Conservation (phyloP, 2,888 invertebrate genomes). For the Hipparchia semele region DNA sequence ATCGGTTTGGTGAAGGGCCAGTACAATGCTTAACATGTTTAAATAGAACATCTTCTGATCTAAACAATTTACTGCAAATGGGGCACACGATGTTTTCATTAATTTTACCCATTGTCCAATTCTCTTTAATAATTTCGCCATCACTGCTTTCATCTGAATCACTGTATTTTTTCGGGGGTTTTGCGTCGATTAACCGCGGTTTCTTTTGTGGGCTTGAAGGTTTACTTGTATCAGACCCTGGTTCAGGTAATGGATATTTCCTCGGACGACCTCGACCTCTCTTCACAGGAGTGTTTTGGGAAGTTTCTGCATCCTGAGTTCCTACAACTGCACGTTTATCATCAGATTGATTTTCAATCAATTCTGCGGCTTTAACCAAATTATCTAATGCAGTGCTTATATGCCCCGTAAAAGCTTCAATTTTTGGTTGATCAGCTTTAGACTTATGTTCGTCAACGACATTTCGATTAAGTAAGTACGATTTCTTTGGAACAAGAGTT, state of each 20-base stretch:
- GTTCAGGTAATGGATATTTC: constrained; percentile 70
- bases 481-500: constrained; percentile 68
- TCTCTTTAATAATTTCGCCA: constrained; percentile 66
- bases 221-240: constrained; percentile 50
- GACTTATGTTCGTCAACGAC: constrained; percentile 48
- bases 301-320: constrained; percentile 47
- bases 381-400: constrained; percentile 72
- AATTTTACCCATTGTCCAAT: constrained; percentile 82
- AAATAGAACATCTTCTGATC: constrained; percentile 78
- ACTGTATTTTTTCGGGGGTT: constrained; percentile 52
- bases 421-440: constrained; percentile 47
- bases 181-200: constrained; percentile 62
- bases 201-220: constrained; percentile 67
- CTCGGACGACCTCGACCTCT: constrained; percentile 75
- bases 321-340: constrained; percentile 47
- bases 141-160: constrained; percentile 58
- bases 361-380: constrained; percentile 75
- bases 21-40: constrained; percentile 81
- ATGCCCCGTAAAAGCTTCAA: constrained; percentile 46
- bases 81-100: constrained; percentile 80
- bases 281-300: constrained; percentile 63
- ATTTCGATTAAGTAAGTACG: constrained; percentile 66
- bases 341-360: constrained; percentile 71
- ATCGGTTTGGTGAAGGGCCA: constrained; percentile 74
- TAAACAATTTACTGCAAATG: constrained; percentile 75